Base-by-base conservation (phyloP, 2,888 invertebrate genomes). In the Serripes groenlandicus region DNA sequence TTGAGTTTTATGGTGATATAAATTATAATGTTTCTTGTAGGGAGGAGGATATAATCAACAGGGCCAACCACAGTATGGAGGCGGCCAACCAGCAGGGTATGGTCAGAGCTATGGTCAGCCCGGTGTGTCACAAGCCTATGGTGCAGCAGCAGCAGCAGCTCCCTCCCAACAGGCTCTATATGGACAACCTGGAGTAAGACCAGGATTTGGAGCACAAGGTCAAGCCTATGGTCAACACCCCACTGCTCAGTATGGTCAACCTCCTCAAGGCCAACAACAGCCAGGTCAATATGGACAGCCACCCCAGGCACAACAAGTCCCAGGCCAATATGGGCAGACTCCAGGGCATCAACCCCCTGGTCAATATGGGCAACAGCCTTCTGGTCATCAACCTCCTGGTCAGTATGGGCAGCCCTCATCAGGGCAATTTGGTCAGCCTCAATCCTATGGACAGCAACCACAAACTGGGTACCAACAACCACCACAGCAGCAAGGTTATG, bases 131-230 rank as follows among this genome's bases (percentile, higher is more conserved):
- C 75, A 75, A 54, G 68, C 66, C 9, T 32, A 34, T 23, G 72
- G 78, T 21, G 80, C 80, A 42, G 83, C 81, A 49, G 83, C 73
- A 52, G 81, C 69, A 74, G 83, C 85, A 3, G 66, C 42, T 18
- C 66, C 66, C 1, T 26, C 42, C n/a, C 66, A 66, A 66, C 66
- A 66, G n/a, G 66, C 66, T 7, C 28, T 66, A 35, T 66, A 66
- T 66, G 66, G 66, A 66, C 75, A 75, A 52, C 54, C 66, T 34
- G 75, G 75, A n/a, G 56, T 34, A 7, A 42, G 35, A 23, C 71
- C 83, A 69, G 90, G 89, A 9, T 89, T 90, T 84, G 89, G 89
- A 66, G 83, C 83, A 4, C 74, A 73, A 32, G 23, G 28, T 5
- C 83, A 81, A 60, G 78, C 81, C 18, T 78, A 80, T 49, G 81